A percentile compares a stretch with the other conserved stretches of the same genome.
Conservation (phyloP, 1,140 invertebrate species). For the Brachionus sp. region DNA sequence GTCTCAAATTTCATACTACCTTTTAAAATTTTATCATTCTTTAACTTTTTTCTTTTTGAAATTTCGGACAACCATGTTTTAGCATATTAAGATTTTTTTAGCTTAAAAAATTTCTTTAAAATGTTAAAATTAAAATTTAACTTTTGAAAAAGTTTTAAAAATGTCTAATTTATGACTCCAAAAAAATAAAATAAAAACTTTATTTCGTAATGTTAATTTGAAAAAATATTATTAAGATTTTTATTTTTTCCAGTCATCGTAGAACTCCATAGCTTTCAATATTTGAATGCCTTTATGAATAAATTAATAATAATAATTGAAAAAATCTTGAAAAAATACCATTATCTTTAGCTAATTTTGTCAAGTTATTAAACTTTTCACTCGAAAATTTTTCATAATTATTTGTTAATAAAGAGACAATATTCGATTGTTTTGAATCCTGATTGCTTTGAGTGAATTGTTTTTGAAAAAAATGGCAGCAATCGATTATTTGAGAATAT, state of each 20-base stretch:
- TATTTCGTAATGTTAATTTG: not conserved
- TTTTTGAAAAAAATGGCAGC: slow-evolving; percentile 30
- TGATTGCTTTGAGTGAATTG: not conserved
- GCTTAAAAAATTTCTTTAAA: too few relatives aligned
- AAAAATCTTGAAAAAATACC: not conserved
- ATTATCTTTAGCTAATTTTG: not conserved
- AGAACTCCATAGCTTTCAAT: not conserved
- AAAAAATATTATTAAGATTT: not conserved
- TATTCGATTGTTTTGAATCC: not conserved
- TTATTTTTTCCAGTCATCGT: slow-evolving; percentile 19
- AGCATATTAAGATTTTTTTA: too few relatives aligned
- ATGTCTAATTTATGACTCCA: too few relatives aligned
- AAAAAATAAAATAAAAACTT: not conserved
- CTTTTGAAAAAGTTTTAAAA: too few relatives aligned
- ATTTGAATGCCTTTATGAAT: not conserved
- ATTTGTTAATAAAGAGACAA: slow-evolving; percentile 10
- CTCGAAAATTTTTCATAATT: not conserved
- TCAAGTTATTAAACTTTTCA: not conserved
- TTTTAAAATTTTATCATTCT: too few relatives aligned
- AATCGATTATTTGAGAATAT: slow-evolving; percentile 29
- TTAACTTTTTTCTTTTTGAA: too few relatives aligned
- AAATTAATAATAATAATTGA: not conserved
- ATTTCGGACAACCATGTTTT: too few relatives aligned
- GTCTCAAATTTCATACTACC: too few relatives aligned
- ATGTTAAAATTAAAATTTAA: too few relatives aligned